These are phyloP conservation scores for Gambelia wislizenii DNA, from an alignment of 2,797 vertebrate genomes.

Conservation along the genomic window DNA sequence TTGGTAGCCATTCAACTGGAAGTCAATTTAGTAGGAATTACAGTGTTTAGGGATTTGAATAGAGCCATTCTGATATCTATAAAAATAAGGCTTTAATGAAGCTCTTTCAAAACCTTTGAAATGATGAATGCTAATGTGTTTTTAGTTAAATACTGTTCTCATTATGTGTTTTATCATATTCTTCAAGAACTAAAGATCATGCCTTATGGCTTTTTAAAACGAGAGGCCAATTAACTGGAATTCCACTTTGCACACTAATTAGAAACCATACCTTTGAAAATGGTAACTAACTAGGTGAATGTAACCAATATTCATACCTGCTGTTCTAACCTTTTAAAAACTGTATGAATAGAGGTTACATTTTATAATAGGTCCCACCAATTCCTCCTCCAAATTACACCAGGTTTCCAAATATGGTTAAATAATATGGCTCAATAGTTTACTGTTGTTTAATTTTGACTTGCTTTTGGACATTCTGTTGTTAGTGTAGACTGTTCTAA, in stretches of 20 bases:
- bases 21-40: neutral
- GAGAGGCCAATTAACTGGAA: neutral
- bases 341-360: neutral
- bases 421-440: neutral
- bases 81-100: neutral
- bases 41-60: neutral
- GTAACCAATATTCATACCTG: neutral
- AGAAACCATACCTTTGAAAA: neutral
- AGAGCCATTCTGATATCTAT: neutral
- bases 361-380: too few relatives aligned
- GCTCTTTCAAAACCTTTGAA: slow-evolving; percentile 1
- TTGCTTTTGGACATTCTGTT: neutral
- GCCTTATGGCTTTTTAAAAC: slow-evolving; percentile 12
- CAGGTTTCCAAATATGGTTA: neutral
- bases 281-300: neutral
- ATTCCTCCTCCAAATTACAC: neutral
- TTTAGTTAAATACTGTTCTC: neutral
- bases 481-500: neutral
- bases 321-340: slow-evolving; percentile 13
- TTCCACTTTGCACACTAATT: neutral
- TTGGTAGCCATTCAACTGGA: neutral
- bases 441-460: neutral
- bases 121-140: neutral
- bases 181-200: neutral
- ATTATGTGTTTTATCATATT: neutral